A percentile compares a stretch with the other conserved stretches of the same genome.
These are phyloP conservation scores for Nibea coibor DNA, from an alignment of 2,113 vertebrate genomes.

Conservation along the genomic window DNA sequence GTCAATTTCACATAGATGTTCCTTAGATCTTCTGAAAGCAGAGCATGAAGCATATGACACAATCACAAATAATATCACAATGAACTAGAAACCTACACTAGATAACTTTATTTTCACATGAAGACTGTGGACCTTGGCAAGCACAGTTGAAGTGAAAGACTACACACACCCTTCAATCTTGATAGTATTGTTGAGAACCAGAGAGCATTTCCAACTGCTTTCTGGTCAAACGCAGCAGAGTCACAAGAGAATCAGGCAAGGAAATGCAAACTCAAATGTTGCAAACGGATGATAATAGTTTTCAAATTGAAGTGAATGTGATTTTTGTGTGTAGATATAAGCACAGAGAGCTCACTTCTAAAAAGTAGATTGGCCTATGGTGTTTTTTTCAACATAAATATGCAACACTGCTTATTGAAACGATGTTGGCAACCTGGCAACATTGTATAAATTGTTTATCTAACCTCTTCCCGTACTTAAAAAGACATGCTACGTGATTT, in stretches of 20 bases:
- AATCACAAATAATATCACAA: background rate
- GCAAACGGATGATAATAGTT: background rate
- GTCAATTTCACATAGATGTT: background rate
- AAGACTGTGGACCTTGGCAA: background rate
- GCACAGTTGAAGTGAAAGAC: background rate
- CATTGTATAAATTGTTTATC: background rate
- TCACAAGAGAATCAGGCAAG: slow-evolving; percentile 1
- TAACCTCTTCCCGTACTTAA: background rate
- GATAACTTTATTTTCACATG: slow-evolving; percentile 3
- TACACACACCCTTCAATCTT: slow-evolving; percentile 19
- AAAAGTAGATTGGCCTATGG: background rate
- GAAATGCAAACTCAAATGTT: background rate
- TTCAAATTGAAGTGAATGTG: background rate
- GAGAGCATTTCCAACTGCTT: slow-evolving; percentile 20
- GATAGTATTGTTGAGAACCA: background rate
- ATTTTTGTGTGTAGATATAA: background rate
- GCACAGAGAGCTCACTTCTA: background rate
- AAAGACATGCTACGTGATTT: background rate
- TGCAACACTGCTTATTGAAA: too few species aligned
- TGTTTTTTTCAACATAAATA: too few species aligned
- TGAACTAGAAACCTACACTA: background rate
- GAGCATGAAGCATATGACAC: too few species aligned
- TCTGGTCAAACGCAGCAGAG: background rate
- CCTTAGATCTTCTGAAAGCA: slow-evolving; percentile 14
- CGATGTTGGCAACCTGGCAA: background rate